Conservation (phyloP, 2,888 invertebrate species). For the Phaedon cochleariae region DNA sequence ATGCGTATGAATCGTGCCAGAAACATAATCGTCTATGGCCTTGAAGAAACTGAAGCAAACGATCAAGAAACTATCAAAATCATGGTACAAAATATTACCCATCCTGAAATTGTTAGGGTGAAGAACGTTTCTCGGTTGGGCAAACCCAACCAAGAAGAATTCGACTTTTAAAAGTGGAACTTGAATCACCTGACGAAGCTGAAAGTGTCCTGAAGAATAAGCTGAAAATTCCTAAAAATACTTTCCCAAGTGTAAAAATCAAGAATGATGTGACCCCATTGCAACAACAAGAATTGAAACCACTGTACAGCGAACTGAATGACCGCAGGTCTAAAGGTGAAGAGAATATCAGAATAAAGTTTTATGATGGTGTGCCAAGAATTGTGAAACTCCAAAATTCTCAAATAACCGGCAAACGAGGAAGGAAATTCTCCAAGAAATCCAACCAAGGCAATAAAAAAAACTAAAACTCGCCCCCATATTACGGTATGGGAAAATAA, state of each 20-base stretch:
- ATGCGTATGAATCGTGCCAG: conserved; percentile 8
- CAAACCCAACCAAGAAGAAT: not conserved
- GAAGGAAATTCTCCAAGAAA: not conserved
- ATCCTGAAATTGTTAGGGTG: not conserved
- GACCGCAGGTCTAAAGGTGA: not conserved
- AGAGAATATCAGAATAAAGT: not conserved
- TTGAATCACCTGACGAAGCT: conserved; percentile 5
- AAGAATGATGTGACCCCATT: not conserved
- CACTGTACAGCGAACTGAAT: conserved; percentile 2
- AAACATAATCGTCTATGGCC: conserved; percentile 3
- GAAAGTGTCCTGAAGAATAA: not conserved
- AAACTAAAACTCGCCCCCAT: not conserved
- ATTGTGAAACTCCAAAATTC: conserved; percentile 1
- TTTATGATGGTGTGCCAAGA: conserved; percentile 3
- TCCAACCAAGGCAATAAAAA: not conserved
- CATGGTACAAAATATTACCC: conserved; percentile 1
- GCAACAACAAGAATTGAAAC: not conserved
- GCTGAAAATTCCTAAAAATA: not conserved
- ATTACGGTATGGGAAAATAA: not conserved
- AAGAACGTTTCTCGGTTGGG: conserved; percentile 3
- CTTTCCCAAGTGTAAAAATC: not conserved
- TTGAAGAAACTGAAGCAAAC: conserved; percentile 6
- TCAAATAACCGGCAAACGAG: not conserved
- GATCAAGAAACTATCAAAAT: conserved; percentile 7
- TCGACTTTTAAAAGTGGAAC: not conserved